These are phyloP conservation scores for Alethe castanea DNA, from an alignment of 2,113 vertebrate species.

Conservation along the genomic window DNA sequence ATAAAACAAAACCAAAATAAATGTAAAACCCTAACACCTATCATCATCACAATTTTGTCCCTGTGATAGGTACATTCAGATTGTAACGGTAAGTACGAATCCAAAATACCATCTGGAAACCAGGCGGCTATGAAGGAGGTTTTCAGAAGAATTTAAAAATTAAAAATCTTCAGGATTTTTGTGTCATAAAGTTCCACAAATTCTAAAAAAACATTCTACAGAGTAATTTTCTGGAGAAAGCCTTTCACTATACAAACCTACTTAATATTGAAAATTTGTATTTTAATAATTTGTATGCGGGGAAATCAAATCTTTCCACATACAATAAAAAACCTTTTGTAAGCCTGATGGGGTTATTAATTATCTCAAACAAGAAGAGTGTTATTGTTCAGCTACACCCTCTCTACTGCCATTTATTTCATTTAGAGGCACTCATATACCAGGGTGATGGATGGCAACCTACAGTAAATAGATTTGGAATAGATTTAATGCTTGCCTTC, in stretches of 20 bases:
- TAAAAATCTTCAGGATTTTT: not conserved
- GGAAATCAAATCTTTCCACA: not conserved
- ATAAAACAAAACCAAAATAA: not conserved
- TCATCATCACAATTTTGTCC: not conserved
- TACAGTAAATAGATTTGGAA: not conserved
- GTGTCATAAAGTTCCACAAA: not conserved
- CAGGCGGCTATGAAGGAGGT: not conserved
- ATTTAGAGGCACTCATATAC: not conserved
- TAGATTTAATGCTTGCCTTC: constrained; percentile 6
- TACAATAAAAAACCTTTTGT: not conserved
- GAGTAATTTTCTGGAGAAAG: not conserved
- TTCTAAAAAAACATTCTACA: not conserved
- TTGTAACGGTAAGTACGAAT: not conserved
- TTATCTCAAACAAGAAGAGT: not conserved
- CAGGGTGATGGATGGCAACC: not conserved
- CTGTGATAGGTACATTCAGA: not conserved
- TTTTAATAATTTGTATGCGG: not conserved
- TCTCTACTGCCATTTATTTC: not conserved
- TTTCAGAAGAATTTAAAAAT: not conserved
- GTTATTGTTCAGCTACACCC: not conserved
- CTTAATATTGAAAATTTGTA: not conserved
- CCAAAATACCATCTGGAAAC: not conserved
- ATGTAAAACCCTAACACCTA: not conserved
- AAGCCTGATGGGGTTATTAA: not conserved
- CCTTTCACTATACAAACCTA: not conserved